Conservation (phyloP, 1,140 invertebrate genomes). For the Cotesia chilonis region DNA sequence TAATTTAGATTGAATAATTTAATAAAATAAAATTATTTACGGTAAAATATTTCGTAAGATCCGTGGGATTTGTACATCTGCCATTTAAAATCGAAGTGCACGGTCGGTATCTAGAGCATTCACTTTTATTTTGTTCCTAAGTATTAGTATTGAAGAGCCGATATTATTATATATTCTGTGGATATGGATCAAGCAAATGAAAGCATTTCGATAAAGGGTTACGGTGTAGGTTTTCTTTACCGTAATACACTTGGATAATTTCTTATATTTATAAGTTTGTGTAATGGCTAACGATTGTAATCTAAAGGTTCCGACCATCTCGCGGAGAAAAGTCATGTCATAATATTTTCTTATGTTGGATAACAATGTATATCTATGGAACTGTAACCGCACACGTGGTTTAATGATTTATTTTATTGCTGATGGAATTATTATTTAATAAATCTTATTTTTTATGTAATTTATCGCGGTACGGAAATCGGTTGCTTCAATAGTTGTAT, state of each 20-base stretch:
- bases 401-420: too few relatives aligned
- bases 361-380: too few relatives aligned
- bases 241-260: neutral
- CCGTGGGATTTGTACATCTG: conserved; percentile 17
- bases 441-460: too few relatives aligned
- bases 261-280: neutral
- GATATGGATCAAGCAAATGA: too few relatives aligned
- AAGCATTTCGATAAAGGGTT: too few relatives aligned
- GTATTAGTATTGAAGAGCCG: neutral
- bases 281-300: conserved; percentile 4
- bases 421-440: too few relatives aligned
- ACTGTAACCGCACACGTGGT: too few relatives aligned
- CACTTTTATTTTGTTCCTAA: neutral
- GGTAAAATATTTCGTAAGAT: conserved; percentile 8
- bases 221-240: too few relatives aligned
- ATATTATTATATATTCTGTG: neutral
- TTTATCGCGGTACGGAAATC: too few relatives aligned
- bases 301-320: conserved; percentile 29
- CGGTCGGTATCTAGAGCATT: conserved; percentile 14
- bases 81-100: conserved; percentile 26
- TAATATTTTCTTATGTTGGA: neutral
- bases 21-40: neutral
- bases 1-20: too few relatives aligned
- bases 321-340: neutral
- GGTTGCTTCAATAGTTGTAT: too few relatives aligned